Percentiles rank a stretch among this genome's conserved stretches.
Evolutionary conservation across 2,797 vertebrate species (phyloP).

Genomic region (Poecilia wingei): DNA sequence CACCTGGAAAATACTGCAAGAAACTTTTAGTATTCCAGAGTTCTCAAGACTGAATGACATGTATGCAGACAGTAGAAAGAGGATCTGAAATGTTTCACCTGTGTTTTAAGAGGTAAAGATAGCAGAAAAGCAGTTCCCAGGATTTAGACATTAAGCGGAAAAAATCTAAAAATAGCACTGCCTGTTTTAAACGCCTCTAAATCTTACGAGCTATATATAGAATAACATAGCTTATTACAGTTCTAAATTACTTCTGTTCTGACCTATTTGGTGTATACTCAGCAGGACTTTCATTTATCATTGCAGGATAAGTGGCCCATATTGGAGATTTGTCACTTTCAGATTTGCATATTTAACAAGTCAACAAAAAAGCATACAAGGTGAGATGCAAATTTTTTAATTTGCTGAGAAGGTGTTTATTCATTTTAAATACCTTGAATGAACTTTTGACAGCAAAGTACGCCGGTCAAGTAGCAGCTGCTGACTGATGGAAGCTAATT

Average conservation of each 20-base stretch:
- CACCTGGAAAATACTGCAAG: neutral
- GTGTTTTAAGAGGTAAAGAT: neutral
- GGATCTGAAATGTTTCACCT: neutral
- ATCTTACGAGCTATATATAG: neutral
- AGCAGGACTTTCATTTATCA: constrained; percentile 4
- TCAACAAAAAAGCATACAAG: constrained; percentile 34
- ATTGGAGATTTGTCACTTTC: constrained; percentile 8
- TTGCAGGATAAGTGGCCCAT: neutral
- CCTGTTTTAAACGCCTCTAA: neutral
- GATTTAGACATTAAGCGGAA: neutral
- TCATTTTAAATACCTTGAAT: constrained; percentile 30
- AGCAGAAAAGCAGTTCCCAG: neutral
- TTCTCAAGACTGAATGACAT: neutral
- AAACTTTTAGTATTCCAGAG: neutral
- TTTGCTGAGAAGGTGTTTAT: constrained; percentile 42
- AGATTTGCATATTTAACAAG: constrained; percentile 52
- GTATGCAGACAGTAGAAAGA: neutral
- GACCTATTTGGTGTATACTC: neutral
- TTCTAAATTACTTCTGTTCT: constrained; percentile 1
- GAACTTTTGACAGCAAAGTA: constrained; percentile 45
- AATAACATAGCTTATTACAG: neutral
- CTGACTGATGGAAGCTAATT: constrained; percentile 45
- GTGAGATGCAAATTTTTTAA: constrained; percentile 32
- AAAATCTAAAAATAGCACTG: neutral
- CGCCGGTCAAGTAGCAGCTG: constrained; percentile 56